Evolutionary conservation across 1,140 invertebrate species (phyloP).

Genomic region (Gryon sp.): DNA sequence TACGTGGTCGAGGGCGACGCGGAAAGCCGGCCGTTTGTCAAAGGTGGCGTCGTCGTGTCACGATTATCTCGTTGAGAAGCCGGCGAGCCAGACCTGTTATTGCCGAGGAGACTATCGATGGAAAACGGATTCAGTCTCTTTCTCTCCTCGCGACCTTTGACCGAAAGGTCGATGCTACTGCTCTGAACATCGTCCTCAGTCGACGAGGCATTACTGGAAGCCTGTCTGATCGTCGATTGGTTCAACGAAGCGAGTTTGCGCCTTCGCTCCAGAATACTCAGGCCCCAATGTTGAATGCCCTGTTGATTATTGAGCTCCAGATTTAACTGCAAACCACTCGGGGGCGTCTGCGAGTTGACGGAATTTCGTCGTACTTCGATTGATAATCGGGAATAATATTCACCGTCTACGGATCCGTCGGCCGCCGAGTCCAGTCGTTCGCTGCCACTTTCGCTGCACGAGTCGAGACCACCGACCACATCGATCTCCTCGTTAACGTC

Average conservation of each 20-base stretch:
- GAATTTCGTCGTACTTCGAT: constrained; percentile 52
- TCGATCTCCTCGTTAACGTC: constrained; percentile 88
- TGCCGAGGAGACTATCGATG: constrained; percentile 88
- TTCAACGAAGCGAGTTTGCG: constrained; percentile 71
- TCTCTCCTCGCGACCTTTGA: constrained; percentile 80
- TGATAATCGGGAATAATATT: constrained; percentile 69
- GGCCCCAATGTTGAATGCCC: constrained; percentile 76
- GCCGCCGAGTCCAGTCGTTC: constrained; percentile 82
- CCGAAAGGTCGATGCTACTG: constrained; percentile 77
- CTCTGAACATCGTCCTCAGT: constrained; percentile 78
- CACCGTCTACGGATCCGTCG: constrained; percentile 81
- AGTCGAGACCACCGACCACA: constrained; percentile 85
- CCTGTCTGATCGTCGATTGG: constrained; percentile 69
- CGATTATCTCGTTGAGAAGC: constrained; percentile 62
- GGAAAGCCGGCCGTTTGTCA: constrained; percentile 71
- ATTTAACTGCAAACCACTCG: constrained; percentile 61
- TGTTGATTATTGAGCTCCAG: constrained; percentile 76
- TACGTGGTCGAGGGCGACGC: constrained; percentile 77
- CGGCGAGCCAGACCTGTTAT: constrained; percentile 81
- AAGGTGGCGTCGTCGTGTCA: constrained; percentile 67
- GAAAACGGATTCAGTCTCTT: constrained; percentile 88
- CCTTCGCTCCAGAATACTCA: constrained; percentile 75
- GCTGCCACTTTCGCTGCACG: constrained; percentile 81
- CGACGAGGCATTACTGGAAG: constrained; percentile 67
- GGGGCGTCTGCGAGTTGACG: constrained; percentile 47